Base-by-base conservation (phyloP, 2,113 vertebrate species). In the Bos indicus region DNA sequence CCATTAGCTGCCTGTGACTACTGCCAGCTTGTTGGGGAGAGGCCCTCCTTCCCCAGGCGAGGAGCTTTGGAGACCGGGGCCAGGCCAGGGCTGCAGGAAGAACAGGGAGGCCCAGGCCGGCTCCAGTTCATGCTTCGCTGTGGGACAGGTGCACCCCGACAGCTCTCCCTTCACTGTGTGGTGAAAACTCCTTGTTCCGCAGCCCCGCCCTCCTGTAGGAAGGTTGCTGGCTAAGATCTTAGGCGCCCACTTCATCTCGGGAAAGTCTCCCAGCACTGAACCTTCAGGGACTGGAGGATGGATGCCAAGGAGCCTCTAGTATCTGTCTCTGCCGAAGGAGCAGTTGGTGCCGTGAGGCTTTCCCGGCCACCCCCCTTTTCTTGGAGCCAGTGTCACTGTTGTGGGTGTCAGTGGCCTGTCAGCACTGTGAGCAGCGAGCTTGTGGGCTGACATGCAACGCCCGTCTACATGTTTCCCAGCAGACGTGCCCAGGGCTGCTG, bases 1-100 rank as follows among this genome's bases (percentile, higher is more conserved):
- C 33, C 16, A 0, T 9, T 12, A 6, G 30, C 62, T 9, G 11
- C 77, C 74, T 0, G 0, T 36, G 46, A 48, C 64, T 25, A 43
- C 54, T 28, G 51, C 78, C 83, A 62, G 23, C 21, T 17, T 23
- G 3, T 10, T 40, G 36, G 17, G 15, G 25, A 88, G 92, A 80
- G 30, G 16, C 12, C 60, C 28, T 64, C 21, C 56, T 67, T 25
- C 7, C 36, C 51, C 30, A 17, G 80, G 74, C 33, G 26, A 17
- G 46, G 85, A 85, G 74, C 64, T 19, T 26, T 60, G 80, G 90
- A 33, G 85, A 6, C 25, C 0, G 15, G 26, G 57, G 33, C 56
- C 33, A 52, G 60, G 43, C 57, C 23, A 0, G 52, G 25, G 5
- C 48, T 25, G 78, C 7, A 33, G 62, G 46, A 36, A n/a, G 40